Percentiles rank a stretch among this genome's conserved stretches.
These are phyloP conservation scores for Catocala nupta DNA, from an alignment of 2,888 invertebrate species.

Conservation along the genomic window DNA sequence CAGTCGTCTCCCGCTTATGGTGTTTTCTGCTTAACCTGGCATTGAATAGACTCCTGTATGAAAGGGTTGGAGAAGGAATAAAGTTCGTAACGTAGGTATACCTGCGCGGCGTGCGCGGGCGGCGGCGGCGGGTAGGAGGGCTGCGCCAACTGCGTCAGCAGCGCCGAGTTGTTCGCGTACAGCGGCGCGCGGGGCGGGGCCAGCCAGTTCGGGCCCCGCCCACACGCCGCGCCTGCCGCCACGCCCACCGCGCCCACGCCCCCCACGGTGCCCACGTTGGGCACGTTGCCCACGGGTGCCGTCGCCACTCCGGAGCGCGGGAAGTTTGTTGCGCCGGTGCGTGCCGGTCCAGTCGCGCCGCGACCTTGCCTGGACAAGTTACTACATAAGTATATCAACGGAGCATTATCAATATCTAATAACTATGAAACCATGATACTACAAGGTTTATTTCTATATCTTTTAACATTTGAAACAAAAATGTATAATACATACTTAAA, in stretches of 20 bases:
- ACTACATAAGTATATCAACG: neutral
- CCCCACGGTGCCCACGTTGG: constrained; percentile 43
- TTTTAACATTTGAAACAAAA: too few relatives aligned
- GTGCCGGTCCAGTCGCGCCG: constrained; percentile 42
- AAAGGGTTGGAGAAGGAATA: neutral
- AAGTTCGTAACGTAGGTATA: constrained; percentile 8
- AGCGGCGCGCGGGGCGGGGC: constrained; percentile 72
- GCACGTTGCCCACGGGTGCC: constrained; percentile 52
- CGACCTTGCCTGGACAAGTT: constrained; percentile 58
- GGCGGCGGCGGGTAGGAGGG: constrained; percentile 87
- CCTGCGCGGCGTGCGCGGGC: constrained; percentile 59
- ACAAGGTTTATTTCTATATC: too few relatives aligned
- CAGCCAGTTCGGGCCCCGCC: constrained; percentile 62
- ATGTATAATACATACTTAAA: too few relatives aligned
- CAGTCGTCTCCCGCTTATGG: too few relatives aligned
- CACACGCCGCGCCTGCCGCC: constrained; percentile 46
- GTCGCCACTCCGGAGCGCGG: constrained; percentile 29
- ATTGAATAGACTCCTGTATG: too few relatives aligned
- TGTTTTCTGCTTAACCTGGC: too few relatives aligned
- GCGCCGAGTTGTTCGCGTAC: constrained; percentile 81
- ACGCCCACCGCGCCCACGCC: constrained; percentile 33
- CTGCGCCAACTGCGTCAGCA: constrained; percentile 89
- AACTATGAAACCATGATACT: too few relatives aligned
- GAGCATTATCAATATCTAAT: too few relatives aligned
- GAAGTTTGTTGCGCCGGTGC: constrained; percentile 11